Conservation (phyloP, 2,888 invertebrate species). For the Heliconius cydno region DNA sequence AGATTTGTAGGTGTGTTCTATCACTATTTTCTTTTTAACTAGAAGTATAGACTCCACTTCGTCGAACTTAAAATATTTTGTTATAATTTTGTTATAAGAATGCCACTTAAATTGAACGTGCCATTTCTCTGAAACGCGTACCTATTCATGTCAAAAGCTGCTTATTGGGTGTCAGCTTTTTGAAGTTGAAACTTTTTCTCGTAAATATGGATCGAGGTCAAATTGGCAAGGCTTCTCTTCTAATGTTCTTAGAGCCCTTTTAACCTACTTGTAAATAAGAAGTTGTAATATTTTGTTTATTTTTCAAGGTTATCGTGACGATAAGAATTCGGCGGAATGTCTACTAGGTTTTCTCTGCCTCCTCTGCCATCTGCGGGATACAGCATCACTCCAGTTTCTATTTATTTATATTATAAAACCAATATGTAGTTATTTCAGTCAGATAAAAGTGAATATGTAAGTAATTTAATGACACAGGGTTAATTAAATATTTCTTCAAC, state of each 20-base stretch:
- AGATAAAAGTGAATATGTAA: neutral
- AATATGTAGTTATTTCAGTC: neutral
- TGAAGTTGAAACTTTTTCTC: slow-evolving; percentile 14
- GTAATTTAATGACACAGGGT: neutral
- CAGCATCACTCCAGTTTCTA: too few relatives aligned
- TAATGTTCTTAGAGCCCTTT: slow-evolving; percentile 11
- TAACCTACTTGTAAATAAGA: neutral
- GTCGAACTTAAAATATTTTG: neutral
- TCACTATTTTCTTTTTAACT: neutral
- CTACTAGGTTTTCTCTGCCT: too few relatives aligned
- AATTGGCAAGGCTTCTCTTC: neutral
- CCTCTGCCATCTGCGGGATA: too few relatives aligned
- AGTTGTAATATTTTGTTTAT: neutral
- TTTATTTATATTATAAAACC: too few relatives aligned
- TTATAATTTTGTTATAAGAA: neutral
- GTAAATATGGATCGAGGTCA: slow-evolving; percentile 23
- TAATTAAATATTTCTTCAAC: slow-evolving; percentile 14
- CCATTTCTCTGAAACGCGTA: slow-evolving; percentile 3
- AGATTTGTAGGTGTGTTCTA: too few relatives aligned
- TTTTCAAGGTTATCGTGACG: neutral
- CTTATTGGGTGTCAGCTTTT: slow-evolving; percentile 13
- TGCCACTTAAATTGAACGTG: slow-evolving; percentile 7
- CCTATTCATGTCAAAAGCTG: slow-evolving; percentile 20
- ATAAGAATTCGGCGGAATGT: too few relatives aligned
- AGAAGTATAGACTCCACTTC: too few relatives aligned